phyloP scores from a whole-genome alignment of 2,797 vertebrate species.

The Pangasius djambal region DNA sequence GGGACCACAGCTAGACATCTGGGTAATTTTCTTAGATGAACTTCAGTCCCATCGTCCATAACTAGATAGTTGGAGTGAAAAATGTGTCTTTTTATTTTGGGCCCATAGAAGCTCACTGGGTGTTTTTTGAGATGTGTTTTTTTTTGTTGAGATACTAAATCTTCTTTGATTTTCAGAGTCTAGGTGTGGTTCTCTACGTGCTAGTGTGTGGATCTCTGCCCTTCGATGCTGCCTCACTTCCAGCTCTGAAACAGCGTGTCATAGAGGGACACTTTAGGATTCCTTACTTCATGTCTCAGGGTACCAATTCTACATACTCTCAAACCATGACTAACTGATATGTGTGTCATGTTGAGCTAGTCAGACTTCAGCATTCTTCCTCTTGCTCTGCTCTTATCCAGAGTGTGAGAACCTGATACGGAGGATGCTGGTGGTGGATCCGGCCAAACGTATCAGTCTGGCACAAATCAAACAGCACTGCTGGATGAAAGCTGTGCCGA shows the following conservation, averaged over 20 bases:
- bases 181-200: conserved; percentile 86
- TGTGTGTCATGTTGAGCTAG: neutral
- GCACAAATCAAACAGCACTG: conserved; percentile 86
- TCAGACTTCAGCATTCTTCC: neutral
- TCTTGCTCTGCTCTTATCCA: conserved; percentile 53
- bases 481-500: conserved; percentile 74
- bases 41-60: neutral
- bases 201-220: conserved; percentile 85
- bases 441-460: conserved; percentile 80
- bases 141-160: neutral
- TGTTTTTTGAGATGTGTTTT: neutral
- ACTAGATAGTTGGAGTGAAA: neutral
- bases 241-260: conserved; percentile 81
- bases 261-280: conserved; percentile 86
- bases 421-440: conserved; percentile 85
- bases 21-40: conserved; percentile 70
- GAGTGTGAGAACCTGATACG: conserved; percentile 87
- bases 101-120: neutral
- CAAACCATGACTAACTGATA: neutral
- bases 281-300: conserved; percentile 89
- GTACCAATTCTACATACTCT: conserved; percentile 58
- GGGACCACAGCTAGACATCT: conserved; percentile 87
- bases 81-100: neutral
- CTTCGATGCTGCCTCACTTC: conserved; percentile 84
- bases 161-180: conserved; percentile 74